phyloP scores from a whole-genome alignment of 2,797 vertebrate species.

The Harpagifer antarcticus region DNA sequence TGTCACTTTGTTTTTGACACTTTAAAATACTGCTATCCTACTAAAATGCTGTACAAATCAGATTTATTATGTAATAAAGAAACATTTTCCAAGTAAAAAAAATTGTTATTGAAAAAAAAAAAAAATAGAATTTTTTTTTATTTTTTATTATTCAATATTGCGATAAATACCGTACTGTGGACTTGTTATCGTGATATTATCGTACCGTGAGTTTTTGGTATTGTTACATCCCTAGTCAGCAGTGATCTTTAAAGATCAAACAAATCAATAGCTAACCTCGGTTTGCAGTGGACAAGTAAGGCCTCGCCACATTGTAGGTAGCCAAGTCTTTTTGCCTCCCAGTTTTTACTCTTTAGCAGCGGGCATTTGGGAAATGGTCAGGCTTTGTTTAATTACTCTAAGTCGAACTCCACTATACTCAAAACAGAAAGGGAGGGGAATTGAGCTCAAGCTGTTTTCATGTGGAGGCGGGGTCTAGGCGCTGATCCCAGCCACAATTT shows the following conservation, averaged over 20 bases:
- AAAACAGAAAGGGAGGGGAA: slow-evolving; percentile 28
- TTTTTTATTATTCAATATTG: no score
- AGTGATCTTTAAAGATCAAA: slow-evolving; percentile 62
- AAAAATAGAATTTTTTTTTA: no score
- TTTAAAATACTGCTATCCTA: no score
- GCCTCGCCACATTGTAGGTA: slow-evolving; percentile 26
- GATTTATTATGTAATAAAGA: no score
- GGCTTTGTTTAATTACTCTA: slow-evolving; percentile 40
- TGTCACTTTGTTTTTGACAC: no score
- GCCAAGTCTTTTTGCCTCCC: slow-evolving; percentile 4
- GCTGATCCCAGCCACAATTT: slow-evolving; percentile 33
- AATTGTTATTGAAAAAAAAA: no score
- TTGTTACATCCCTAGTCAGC: no score
- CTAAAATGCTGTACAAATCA: no score
- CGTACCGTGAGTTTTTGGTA: no score
- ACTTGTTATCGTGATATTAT: no score
- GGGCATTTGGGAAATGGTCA: slow-evolving; percentile 36
- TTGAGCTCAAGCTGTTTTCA: slow-evolving; percentile 36
- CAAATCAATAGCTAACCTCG: slow-evolving; percentile 57
- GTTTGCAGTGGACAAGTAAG: slow-evolving; percentile 23
- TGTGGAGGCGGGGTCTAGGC: slow-evolving; percentile 25
- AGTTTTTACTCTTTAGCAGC: slow-evolving; percentile 23
- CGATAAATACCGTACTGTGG: no score
- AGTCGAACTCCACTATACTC: slow-evolving; percentile 22
- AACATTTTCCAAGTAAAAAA: no score